A percentile compares a stretch with the other conserved stretches of the same genome.
These are phyloP conservation scores for Cynopterus brachyotis DNA, from an alignment of 2,113 vertebrate genomes.

Conservation along the genomic window DNA sequence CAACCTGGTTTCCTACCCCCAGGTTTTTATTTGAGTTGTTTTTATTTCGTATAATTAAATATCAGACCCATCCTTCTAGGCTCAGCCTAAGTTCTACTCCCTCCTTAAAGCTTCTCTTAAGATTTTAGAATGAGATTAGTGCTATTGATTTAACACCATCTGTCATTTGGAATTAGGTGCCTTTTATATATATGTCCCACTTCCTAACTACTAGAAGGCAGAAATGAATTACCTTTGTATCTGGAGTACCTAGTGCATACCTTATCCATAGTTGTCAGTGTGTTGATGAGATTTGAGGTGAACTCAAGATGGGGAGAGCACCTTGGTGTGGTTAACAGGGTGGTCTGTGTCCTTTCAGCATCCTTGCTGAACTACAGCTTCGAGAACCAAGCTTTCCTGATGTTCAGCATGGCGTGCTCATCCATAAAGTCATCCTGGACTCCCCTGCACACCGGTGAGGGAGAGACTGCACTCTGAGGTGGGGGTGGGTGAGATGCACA, in stretches of 20 bases:
- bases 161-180: not conserved
- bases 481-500: not conserved
- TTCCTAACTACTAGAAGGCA: not conserved
- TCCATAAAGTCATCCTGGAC: constrained; percentile 93
- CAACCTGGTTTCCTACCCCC: not conserved
- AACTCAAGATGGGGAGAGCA: not conserved
- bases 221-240: not conserved
- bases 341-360: constrained; percentile 82
- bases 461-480: not conserved
- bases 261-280: not conserved
- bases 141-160: not conserved
- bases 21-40: not conserved
- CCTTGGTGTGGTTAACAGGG: not conserved
- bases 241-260: not conserved
- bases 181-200: not conserved
- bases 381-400: constrained; percentile 92
- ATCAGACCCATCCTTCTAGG: not conserved
- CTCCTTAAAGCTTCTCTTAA: not conserved
- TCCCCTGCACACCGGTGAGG: constrained; percentile 93
- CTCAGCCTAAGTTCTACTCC: not conserved
- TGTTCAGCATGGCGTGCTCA: constrained; percentile 92
- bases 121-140: not conserved
- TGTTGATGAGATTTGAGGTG: not conserved
- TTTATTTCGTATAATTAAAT: not conserved
- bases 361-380: constrained; percentile 92